Evolutionary conservation across 1,140 invertebrate species (phyloP).

Genomic region (Aphaenogaster rudis): DNA sequence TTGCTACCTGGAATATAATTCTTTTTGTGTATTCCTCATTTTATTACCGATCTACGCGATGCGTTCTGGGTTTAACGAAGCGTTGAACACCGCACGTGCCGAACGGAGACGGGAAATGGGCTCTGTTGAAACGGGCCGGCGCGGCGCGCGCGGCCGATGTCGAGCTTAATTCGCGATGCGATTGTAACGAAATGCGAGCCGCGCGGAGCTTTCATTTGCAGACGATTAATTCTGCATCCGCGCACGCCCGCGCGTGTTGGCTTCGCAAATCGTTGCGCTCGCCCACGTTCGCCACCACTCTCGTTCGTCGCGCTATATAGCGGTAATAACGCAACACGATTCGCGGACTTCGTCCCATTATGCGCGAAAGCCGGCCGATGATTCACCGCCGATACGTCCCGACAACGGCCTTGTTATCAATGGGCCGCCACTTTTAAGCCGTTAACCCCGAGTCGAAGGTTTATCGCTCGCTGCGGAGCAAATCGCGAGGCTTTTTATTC

Average conservation of each 20-base stretch:
- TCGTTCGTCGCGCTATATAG: not conserved
- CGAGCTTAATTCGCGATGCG: slow-evolving; percentile 29
- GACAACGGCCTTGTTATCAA: slow-evolving; percentile 54
- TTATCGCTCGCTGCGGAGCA: slow-evolving; percentile 10
- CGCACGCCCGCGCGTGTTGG: slow-evolving; percentile 59
- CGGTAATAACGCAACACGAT: slow-evolving; percentile 65
- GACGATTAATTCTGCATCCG: slow-evolving; percentile 71
- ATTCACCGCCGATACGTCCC: slow-evolving; percentile 72
- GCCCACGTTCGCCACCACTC: slow-evolving; percentile 57
- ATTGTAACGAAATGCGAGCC: slow-evolving; percentile 35
- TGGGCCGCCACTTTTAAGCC: slow-evolving; percentile 51
- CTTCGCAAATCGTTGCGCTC: slow-evolving; percentile 60
- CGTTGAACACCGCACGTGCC: not conserved
- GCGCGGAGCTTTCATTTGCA: slow-evolving; percentile 65
- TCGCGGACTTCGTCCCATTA: slow-evolving; percentile 58
- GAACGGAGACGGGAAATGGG: not conserved
- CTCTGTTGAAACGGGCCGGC: not conserved
- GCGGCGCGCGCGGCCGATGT: not conserved
- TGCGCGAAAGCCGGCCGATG: slow-evolving; percentile 56
- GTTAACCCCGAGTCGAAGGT: slow-evolving; percentile 8
- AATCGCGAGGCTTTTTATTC: not conserved
- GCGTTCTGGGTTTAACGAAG: not conserved
- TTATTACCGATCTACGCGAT: not conserved
- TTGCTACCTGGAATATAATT: not conserved
- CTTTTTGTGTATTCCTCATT: not conserved